Evolutionary conservation across 2,113 vertebrate species (phyloP), one percentile per base, ranked within the genome.

Genomic region (Grammatotria lemairii): DNA sequence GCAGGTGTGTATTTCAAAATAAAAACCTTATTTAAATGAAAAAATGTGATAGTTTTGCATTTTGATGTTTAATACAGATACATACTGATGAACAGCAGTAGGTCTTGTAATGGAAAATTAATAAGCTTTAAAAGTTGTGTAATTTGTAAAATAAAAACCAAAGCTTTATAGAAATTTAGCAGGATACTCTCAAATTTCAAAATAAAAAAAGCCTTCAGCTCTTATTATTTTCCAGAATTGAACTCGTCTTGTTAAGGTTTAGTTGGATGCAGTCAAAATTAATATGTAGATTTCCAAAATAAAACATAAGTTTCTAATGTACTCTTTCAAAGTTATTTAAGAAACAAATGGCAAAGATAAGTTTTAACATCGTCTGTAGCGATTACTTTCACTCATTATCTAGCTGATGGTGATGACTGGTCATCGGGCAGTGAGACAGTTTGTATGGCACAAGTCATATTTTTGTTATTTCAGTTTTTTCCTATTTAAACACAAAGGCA

Each of bases 1-100:
- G 82, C 81, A 93, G 90, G 93, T 94, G 17, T 6, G 92, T 89
- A 70, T 81, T 19, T 42, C 14, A 11, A 75, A 70, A 82, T 16
- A 31, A 26, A 14, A 49, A 49, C 5, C 12, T 21, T 53, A 38
- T 55, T 23, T 75, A 28, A 75, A 75, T 26, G 5, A 45, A 28
- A 45, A 73, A 6, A 73, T 23, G n/a, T 45, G 65, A 70, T 26
- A 2, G 8, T 70, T 45, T 13, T 14, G 38, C 11, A 38, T 68
- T 38, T 21, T 68, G 7, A 68, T 68, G n/a, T 13, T 40, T 38
- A 68, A 68, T 9, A 21, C n/a, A 68, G 33, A 40, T 14, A 23
- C 63, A 40, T 65, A 65, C 3, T 35, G 2, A 65, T n/a, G 60
- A 35, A 7, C 17, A 35, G 31, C 60, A 65, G 9, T 35, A 63